phyloP scores from a whole-genome alignment of 2,113 vertebrate genomes.

The Rafetus swinhoei region DNA sequence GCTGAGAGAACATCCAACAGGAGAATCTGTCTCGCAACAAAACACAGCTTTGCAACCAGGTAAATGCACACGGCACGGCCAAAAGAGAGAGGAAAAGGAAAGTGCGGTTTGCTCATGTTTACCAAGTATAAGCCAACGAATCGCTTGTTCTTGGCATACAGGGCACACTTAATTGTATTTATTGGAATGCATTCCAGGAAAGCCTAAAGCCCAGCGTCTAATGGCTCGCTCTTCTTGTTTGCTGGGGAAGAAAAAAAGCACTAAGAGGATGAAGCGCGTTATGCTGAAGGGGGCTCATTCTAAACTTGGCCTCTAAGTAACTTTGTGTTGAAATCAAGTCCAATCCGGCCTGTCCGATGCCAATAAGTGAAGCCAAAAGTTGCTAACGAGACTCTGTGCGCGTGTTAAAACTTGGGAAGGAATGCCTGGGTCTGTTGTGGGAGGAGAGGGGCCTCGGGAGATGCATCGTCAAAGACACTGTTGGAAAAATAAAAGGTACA shows the following conservation, averaged over 20 bases:
- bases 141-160: not conserved
- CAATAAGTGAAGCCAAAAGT: conserved; percentile 10
- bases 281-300: conserved; percentile 3
- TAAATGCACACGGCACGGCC: not conserved
- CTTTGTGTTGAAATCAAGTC: conserved; percentile 2
- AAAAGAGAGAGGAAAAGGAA: not conserved
- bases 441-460: not conserved
- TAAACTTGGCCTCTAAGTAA: conserved; percentile 26
- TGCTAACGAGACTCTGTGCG: conserved; percentile 26
- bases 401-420: conserved; percentile 15
- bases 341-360: not conserved
- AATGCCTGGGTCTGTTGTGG: conserved; percentile 15
- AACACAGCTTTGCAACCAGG: not conserved
- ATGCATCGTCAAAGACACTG: not conserved
- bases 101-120: not conserved
- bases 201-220: conserved; percentile 5
- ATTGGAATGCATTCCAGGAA: conserved; percentile 27
- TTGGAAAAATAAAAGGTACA: not conserved
- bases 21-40: not conserved
- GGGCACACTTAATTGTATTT: conserved; percentile 37
- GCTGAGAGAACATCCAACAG: not conserved
- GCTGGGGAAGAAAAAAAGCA: conserved; percentile 22
- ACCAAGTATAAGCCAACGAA: conserved; percentile 19
- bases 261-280: conserved; percentile 2
- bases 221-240: conserved; percentile 6